Evolutionary conservation across 2,888 invertebrate species (phyloP), one percentile per base, ranked within the genome.

Genomic region (Desoria tigrina): DNA sequence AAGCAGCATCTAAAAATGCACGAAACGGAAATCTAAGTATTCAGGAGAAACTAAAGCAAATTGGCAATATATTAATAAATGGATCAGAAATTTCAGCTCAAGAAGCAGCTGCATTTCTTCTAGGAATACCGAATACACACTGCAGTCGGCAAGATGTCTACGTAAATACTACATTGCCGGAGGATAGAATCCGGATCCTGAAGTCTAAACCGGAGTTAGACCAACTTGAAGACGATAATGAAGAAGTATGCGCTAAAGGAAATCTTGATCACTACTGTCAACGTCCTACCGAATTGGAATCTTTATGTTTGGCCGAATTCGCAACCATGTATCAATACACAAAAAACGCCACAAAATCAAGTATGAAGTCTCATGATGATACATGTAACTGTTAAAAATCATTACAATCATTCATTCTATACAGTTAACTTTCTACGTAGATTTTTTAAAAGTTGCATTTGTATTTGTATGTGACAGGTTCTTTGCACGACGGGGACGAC

Each of bases 291-390:
- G 23, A 54, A 7, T 60, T 78, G n/a, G 74, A 78, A 53, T 61
- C 75, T 23, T 58, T 74, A n/a, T 77, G 77, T 68, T 72, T 78
- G 11, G 78, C 78, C 1, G 74, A 77, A 27, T 78, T 77, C 75
- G 77, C 73, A 3, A 2, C 62, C 21, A 27, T 26, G 39, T 55
- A 62, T 18, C 11, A 54, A 9, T 62, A 21, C 23, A 53, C 53
- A 3, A 16, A 14, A 14, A 11, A 24, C 27, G 26, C n/a, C n/a
- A n/a, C 23, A 24, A 53, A n/a, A n/a, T n/a, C n/a, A n/a, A n/a
- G n/a, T n/a, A n/a, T n/a, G n/a, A n/a, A n/a, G n/a, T n/a, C n/a
- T n/a, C n/a, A n/a, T n/a, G n/a, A n/a, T n/a, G n/a, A n/a, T n/a
- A n/a, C n/a, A n/a, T n/a, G n/a, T n/a, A n/a, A n/a, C n/a, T n/a